These are phyloP conservation scores for Ophion ellenae DNA, from an alignment of 2,888 invertebrate genomes.

Conservation along the genomic window DNA sequence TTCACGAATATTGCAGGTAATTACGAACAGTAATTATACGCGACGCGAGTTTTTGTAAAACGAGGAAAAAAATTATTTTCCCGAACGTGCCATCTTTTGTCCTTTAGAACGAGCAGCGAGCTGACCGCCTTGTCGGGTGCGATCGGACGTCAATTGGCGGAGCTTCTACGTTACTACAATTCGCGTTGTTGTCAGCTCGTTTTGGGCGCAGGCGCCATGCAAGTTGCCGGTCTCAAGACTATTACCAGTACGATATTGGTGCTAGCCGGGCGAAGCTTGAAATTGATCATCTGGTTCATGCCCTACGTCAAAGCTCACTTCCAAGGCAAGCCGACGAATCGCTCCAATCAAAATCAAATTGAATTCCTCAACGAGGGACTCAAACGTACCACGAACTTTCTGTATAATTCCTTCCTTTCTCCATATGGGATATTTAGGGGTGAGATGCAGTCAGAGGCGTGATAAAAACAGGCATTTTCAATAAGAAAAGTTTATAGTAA, in stretches of 20 bases:
- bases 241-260: constrained; percentile 98
- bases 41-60: neutral
- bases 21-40: constrained; percentile 29
- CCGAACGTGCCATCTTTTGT: neutral
- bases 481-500: too few relatives aligned
- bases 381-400: neutral
- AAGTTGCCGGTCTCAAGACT: constrained; percentile 96
- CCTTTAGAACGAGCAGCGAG: constrained; percentile 83
- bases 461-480: too few relatives aligned
- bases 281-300: constrained; percentile 92
- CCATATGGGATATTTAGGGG: too few relatives aligned
- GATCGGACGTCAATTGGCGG: constrained; percentile 93
- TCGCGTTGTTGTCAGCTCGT: constrained; percentile 96
- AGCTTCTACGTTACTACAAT: constrained; percentile 94
- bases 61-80: neutral
- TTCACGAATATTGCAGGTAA: constrained; percentile 94
- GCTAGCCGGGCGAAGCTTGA: constrained; percentile 92
- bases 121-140: constrained; percentile 92
- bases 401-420: neutral
- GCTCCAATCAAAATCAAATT: too few relatives aligned
- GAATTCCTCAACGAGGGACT: neutral
- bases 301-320: constrained; percentile 90
- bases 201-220: constrained; percentile 97
- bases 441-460: too few relatives aligned
- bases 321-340: constrained; percentile 82